Conservation (phyloP, 2,888 invertebrate species). For the Heliconius hortense region DNA sequence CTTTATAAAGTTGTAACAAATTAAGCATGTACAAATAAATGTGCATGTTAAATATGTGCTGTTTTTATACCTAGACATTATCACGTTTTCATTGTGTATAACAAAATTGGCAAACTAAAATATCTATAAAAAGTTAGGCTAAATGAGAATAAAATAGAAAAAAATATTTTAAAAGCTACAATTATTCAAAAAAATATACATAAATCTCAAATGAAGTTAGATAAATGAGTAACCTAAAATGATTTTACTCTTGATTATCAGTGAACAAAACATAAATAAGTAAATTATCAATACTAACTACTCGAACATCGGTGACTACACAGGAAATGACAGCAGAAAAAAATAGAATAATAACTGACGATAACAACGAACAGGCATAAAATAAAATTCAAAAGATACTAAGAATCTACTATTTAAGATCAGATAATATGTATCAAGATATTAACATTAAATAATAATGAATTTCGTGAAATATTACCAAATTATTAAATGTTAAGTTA, state of each 20-base stretch:
- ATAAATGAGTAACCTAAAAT: background rate
- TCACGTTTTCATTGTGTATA: too few relatives aligned
- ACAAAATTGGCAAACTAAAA: too few relatives aligned
- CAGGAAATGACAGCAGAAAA: constrained; percentile 38
- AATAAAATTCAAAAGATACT: constrained; percentile 26
- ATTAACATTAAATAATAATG: constrained; percentile 17
- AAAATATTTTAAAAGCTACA: background rate
- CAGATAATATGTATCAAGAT: constrained; percentile 42
- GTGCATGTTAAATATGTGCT: too few relatives aligned
- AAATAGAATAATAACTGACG: constrained; percentile 15
- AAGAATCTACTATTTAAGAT: constrained; percentile 27
- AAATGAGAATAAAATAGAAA: background rate
- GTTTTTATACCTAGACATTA: too few relatives aligned
- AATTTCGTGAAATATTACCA: background rate
- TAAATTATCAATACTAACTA: constrained; percentile 32
- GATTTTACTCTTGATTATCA: background rate
- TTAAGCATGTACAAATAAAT: too few relatives aligned
- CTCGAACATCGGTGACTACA: constrained; percentile 28
- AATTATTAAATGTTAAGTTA: background rate
- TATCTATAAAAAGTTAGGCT: too few relatives aligned
- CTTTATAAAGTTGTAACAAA: too few relatives aligned
- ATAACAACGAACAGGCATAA: constrained; percentile 42
- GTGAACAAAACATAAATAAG: constrained; percentile 17
- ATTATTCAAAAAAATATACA: background rate
- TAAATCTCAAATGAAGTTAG: background rate